These are phyloP conservation scores for Dendrolimus pini DNA, from an alignment of 2,888 invertebrate genomes.

Conservation along the genomic window DNA sequence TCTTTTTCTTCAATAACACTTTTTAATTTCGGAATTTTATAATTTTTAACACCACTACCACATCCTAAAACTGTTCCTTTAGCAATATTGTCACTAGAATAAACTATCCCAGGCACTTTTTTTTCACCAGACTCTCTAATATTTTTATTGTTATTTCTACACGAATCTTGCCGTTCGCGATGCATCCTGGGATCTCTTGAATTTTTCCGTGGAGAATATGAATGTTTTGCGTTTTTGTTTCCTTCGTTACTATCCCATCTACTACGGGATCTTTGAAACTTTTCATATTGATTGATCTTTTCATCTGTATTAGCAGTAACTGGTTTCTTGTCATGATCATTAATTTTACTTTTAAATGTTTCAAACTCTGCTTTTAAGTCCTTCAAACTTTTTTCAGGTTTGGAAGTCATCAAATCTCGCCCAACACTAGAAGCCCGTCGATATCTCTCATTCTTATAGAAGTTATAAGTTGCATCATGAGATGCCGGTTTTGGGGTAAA, in stretches of 20 bases:
- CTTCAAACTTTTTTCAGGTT: conserved; percentile 35
- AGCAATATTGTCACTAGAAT: conserved; percentile 61
- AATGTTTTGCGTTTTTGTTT: conserved; percentile 13
- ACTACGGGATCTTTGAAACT: conserved; percentile 10
- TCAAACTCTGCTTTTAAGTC: conserved; percentile 58
- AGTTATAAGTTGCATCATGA: not conserved
- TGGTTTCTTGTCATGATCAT: conserved; percentile 6
- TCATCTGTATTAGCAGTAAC: conserved; percentile 11
- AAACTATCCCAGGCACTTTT: conserved; percentile 46
- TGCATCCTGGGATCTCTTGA: conserved; percentile 49
- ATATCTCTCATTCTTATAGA: conserved; percentile 18
- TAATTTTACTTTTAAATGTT: conserved; percentile 27
- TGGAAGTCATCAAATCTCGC: conserved; percentile 23
- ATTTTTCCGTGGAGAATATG: conserved; percentile 44
- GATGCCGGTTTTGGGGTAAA: conserved; percentile 8
- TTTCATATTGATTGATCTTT: conserved; percentile 12
- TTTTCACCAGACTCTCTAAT: conserved; percentile 19
- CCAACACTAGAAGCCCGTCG: conserved; percentile 56
- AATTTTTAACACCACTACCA: conserved; percentile 63
- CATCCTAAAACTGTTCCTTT: conserved; percentile 53
- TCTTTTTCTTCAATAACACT: conserved; percentile 16
- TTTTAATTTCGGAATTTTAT: conserved; percentile 70
- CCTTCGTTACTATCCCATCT: conserved; percentile 20
- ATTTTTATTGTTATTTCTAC: conserved; percentile 20
- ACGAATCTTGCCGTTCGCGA: conserved; percentile 23